Base-by-base conservation (phyloP, 37 sponge, comb jelly and placozoan species). In the Aplysina aerophoba region DNA sequence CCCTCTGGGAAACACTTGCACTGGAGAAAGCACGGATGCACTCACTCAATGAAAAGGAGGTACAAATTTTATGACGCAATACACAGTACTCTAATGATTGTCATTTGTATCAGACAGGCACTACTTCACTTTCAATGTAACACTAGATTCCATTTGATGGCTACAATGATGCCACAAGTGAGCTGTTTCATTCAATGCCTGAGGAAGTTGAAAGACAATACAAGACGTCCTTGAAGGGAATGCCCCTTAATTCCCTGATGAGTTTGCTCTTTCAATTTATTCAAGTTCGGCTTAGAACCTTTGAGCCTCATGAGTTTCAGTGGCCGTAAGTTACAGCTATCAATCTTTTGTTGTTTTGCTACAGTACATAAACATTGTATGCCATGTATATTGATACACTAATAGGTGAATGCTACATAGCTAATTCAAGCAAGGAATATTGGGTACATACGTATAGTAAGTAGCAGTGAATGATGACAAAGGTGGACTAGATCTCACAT, bases 1-100 rank as follows among this genome's bases (percentile, higher is more conserved):
- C 92, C n/a, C 86, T 92, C 12, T 92, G 92, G 92, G 82, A 92
- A 40, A 85, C 86, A 0, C 31, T 92, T 19, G 78, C 92, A 39
- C 68, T 92, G 21, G 89, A 85, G 69, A 59, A 85, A 36, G 83
- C 86, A 15, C 60, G 83, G 55, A 64, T 75, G 24, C 62, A 85
- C 33, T 72, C 81, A 20, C 56, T 88, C 25, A 81, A 25, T 61
- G 85, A 56, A 39, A 82, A 88, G 74, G 89, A 44, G 50, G 50
- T 44, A 44, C 8, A 44, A n/a, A 19, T 19, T 81, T 44, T 44
- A 44, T 44, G 3, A 44, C 8, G 50, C 50, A 44, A 11, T 44
- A 8, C 50, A 44, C 50, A 44, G 3, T 3, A 44, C 50, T 44
- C 8, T 44, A n/a, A n/a, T n/a, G n/a, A n/a, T n/a, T n/a, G n/a